Base-by-base conservation (phyloP, 2,888 invertebrate genomes). In the Stenodera caucasica region DNA sequence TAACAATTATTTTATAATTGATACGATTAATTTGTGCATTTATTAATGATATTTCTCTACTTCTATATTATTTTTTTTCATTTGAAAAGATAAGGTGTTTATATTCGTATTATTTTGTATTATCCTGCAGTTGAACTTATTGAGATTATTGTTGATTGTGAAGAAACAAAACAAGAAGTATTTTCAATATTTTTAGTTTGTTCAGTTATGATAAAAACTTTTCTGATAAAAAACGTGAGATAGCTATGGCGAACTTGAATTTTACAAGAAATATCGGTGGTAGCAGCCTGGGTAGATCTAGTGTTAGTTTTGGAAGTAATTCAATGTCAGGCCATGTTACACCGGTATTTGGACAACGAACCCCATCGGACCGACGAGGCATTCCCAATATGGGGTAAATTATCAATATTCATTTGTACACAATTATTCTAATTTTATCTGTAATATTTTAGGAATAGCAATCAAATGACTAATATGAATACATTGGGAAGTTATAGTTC, bases 201-300 rank as follows among this genome's bases (percentile, higher is more conserved):
- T 70, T 72, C 71, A 75, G 80, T 80, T 78, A 80, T 80, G 80
- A 75, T 74, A 75, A 76, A 71, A 70, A 72, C 74, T 76, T 45
- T 45, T n/a, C 45, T 4, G 12, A 12, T 23, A 21, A n/a, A 12
- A 45, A 45, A 70, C 66, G 72, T 65, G 67, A 80, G 80, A 78
- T 80, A 91, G 91, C 89, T 88, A 93, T 94, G 92, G 93, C 93
- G 86, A 93, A 92, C 87, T 87, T 93, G 88, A 93, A 93, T 86
- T 92, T 92, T 84, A 92, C 92, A 82, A 88, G 93, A 85, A 93
- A 90, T 86, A 89, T 93, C 84, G 90, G 91, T 81, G 90, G 90
- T 82, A 88, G 85, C 76, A 87, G 86, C 81, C 84, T 89, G 79
- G 84, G 85, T 75, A 84, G 86, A 81, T 84, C 85, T 67, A 85